These are phyloP conservation scores for Drosophila cardini DNA, from an alignment of 1,140 invertebrate genomes.

Conservation along the genomic window DNA sequence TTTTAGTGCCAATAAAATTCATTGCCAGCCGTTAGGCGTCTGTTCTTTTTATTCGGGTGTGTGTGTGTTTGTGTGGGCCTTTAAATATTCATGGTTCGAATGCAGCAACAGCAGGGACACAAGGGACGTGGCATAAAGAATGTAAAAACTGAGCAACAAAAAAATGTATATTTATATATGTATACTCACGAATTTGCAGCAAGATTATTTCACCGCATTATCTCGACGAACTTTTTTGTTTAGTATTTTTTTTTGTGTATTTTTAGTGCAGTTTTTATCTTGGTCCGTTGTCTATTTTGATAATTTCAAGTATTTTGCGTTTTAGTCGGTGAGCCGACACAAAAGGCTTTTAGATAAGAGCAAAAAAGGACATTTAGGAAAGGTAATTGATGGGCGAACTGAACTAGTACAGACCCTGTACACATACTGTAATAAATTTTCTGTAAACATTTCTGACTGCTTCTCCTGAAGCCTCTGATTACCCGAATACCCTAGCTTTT, in stretches of 20 bases:
- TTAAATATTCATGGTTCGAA: constrained; percentile 80
- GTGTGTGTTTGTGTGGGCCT: constrained; percentile 23
- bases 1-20: constrained; percentile 61
- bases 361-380: not conserved
- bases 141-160: constrained; percentile 2
- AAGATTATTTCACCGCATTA: constrained; percentile 78
- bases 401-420: too few species aligned
- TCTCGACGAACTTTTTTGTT: constrained; percentile 59
- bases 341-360: constrained; percentile 63
- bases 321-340: constrained; percentile 51
- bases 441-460: too few species aligned
- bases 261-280: constrained; percentile 26
- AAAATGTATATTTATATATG: not conserved
- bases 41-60: not conserved
- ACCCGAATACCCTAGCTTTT: too few species aligned
- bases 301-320: constrained; percentile 64
- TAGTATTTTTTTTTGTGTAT: constrained; percentile 1
- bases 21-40: constrained; percentile 30
- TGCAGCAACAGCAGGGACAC: constrained; percentile 25
- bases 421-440: too few species aligned
- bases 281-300: constrained; percentile 24
- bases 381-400: too few species aligned
- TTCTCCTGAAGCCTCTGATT: too few species aligned
- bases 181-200: constrained; percentile 36
- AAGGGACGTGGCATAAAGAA: constrained; percentile 21